A percentile compares a stretch with the other conserved stretches of the same genome.
Evolutionary conservation across 2,888 invertebrate species (phyloP).

Genomic region (Chouioia cunea): DNA sequence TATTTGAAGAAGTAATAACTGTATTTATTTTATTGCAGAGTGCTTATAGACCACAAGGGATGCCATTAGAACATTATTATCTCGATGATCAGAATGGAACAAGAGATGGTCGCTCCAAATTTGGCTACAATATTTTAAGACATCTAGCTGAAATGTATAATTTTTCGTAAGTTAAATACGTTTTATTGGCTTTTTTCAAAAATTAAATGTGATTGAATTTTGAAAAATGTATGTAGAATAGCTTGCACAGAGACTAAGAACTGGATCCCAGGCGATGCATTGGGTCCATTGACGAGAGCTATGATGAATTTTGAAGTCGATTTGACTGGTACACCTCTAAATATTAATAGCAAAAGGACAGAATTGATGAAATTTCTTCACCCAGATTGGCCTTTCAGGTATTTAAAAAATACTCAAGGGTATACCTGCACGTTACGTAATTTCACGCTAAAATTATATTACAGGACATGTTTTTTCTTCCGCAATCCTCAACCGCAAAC

Average conservation of each 20-base stretch:
- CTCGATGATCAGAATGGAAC: neutral
- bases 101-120: neutral
- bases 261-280: neutral
- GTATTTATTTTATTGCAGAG: neutral
- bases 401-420: neutral
- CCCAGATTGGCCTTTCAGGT: conserved; percentile 1
- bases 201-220: too few relatives aligned
- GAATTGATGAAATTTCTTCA: conserved; percentile 2
- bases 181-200: neutral
- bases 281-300: neutral
- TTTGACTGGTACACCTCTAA: conserved; percentile 8
- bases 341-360: neutral
- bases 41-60: neutral
- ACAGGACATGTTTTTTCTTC: conserved; percentile 57
- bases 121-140: conserved; percentile 2
- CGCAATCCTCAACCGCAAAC: conserved; percentile 50
- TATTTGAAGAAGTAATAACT: too few relatives aligned
- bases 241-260: neutral
- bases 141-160: conserved; percentile 7
- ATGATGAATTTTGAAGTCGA: neutral
- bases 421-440: neutral
- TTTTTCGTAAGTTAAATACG: neutral
- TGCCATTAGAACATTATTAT: conserved; percentile 1
- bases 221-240: too few relatives aligned
- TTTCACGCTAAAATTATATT: neutral